Evolutionary conservation across 2,113 vertebrate genomes (phyloP), one percentile per base, ranked within the genome.

Genomic region (Callocephalon fimbriatum): DNA sequence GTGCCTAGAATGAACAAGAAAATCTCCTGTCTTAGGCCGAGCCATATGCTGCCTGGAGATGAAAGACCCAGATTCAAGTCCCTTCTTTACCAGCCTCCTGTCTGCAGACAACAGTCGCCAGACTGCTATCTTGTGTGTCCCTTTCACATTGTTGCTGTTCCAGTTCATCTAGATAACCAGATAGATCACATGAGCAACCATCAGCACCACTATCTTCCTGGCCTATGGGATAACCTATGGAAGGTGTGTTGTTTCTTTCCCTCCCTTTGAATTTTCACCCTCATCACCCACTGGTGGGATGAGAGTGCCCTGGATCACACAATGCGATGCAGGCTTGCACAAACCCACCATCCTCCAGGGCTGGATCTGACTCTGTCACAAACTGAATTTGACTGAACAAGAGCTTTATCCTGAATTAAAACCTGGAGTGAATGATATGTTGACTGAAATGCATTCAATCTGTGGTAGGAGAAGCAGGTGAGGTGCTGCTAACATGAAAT

Each of bases 361-460:
- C 44, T 76, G 63, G 25, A 17, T 22, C 58, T 56, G 22, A 84
- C 20, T 31, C 51, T 50, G 21, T 7, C 7, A 7, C 56, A 85
- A 65, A 59, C 3, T 23, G 38, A 82, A 65, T 42, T 71, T 38
- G 47, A 27, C 54, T 44, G 42, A 88, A 77, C 31, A 44, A 61
- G 47, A 11, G 32, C 62, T 53, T 95, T 51, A 62, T 44, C 50
- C 61, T 27, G 2, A 54, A 80, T 23, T 35, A 87, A 79, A 96
- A 90, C 20, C 86, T 93, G 63, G 23, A 85, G 82, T 71, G 74
- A 90, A 62, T 86, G 47, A 73, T 81, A 76, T 22, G 42, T 67
- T 71, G 38, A 95, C 84, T 95, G 90, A 96, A 96, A 81, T 77
- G 66, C 74, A 89, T 71, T 96, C 73, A 73, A 13, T 72, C n/a